These are phyloP conservation scores for Bombus polaris DNA, from an alignment of 1,140 invertebrate species.

Conservation along the genomic window DNA sequence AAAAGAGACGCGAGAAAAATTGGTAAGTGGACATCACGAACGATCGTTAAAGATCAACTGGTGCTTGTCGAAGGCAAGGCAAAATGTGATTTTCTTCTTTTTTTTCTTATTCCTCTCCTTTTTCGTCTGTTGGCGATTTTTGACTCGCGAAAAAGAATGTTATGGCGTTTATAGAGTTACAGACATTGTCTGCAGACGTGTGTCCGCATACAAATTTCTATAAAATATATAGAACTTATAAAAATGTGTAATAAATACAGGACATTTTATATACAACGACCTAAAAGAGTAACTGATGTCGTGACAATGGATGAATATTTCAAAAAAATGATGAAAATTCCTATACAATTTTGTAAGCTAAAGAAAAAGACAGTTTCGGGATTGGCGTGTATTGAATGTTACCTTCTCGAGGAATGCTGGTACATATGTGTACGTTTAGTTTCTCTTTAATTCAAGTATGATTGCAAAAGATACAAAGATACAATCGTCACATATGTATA, in stretches of 20 bases:
- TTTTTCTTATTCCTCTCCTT: neutral
- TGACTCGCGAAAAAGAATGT: neutral
- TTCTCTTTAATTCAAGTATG: neutral
- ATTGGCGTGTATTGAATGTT: neutral
- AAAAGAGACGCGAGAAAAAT: neutral
- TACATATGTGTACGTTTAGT: neutral
- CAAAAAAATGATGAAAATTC: neutral
- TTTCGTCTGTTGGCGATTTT: neutral
- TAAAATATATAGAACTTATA: no score
- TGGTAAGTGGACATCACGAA: neutral
- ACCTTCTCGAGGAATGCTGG: neutral
- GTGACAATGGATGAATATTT: no score
- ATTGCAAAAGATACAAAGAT: constrained; percentile 5
- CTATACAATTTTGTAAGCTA: neutral
- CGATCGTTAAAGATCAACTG: neutral
- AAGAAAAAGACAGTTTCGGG: neutral
- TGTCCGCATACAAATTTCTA: neutral
- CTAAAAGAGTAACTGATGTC: no score
- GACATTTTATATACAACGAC: no score
- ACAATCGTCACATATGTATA: constrained; percentile 6
- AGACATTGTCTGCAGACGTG: neutral
- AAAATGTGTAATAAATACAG: neutral
- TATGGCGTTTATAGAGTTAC: neutral
- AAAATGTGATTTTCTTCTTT: constrained; percentile 4
- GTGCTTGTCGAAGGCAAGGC: constrained; percentile 39